These are phyloP conservation scores for Gymnoscelis rufifasciata DNA, from an alignment of 2,888 invertebrate species.

Conservation along the genomic window DNA sequence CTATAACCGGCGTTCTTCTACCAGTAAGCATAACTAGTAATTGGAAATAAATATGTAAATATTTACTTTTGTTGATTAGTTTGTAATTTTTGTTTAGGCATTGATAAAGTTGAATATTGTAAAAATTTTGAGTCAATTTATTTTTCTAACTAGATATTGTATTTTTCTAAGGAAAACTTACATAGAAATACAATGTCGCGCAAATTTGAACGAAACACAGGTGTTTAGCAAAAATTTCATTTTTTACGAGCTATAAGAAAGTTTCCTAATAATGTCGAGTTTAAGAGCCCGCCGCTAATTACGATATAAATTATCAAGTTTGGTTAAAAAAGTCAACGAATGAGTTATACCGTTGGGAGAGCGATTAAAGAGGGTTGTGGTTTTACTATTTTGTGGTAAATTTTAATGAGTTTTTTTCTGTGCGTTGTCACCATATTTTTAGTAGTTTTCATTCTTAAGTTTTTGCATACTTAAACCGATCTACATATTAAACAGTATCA, in stretches of 20 bases:
- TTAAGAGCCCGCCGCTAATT: conserved; percentile 69
- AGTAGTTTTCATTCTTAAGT: no score
- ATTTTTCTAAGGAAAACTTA: no score
- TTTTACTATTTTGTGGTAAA: neutral
- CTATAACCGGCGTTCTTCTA: no score
- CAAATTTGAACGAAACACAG: conserved; percentile 40
- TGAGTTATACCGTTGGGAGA: conserved; percentile 60
- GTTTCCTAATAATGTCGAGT: conserved; percentile 75
- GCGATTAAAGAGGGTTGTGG: conserved; percentile 32
- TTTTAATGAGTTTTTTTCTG: neutral
- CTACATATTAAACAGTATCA: no score
- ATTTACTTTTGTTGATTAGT: no score
- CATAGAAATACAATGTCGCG: conserved; percentile 33
- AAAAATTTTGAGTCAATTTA: no score
- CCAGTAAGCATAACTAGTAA: no score
- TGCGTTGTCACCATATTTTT: neutral
- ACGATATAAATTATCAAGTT: conserved; percentile 76
- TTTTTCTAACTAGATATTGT: no score
- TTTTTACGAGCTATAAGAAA: conserved; percentile 72
- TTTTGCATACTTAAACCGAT: no score
- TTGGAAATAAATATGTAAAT: no score
- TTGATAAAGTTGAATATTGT: no score
- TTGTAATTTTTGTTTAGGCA: no score
- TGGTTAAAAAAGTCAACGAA: conserved; percentile 60
- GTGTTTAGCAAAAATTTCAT: conserved; percentile 58